Evolutionary conservation across 2,113 vertebrate species (phyloP).

Genomic region (Numida meleagris): DNA sequence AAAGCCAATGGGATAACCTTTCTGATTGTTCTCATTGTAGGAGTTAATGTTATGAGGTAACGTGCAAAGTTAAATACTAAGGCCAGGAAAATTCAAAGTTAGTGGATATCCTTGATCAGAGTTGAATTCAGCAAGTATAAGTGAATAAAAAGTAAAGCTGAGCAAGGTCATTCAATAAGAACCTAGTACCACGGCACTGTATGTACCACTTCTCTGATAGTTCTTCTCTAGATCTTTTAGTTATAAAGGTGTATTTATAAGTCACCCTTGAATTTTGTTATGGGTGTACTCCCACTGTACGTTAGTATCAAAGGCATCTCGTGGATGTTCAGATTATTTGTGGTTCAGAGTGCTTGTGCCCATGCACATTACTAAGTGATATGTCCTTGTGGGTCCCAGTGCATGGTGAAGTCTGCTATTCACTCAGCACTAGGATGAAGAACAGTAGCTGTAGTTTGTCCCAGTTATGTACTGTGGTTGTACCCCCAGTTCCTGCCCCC

Average conservation of each 20-base stretch:
- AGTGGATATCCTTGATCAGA: background rate
- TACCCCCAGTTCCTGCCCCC: background rate
- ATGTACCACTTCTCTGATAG: fast-evolving
- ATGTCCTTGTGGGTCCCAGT: fast-evolving
- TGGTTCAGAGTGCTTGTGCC: background rate
- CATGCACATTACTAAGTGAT: background rate
- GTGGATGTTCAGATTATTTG: background rate
- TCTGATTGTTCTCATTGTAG: background rate
- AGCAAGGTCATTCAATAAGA: background rate
- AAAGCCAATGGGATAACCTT: background rate
- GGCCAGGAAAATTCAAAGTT: background rate
- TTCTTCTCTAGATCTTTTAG: background rate
- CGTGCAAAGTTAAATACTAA: background rate
- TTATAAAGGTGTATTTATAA: background rate
- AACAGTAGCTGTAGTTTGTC: fast-evolving
- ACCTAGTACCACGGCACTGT: background rate
- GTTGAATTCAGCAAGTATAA: background rate
- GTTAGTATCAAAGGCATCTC: background rate
- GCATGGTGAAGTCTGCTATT: fast-evolving
- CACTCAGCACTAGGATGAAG: background rate
- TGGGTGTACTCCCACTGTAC: background rate
- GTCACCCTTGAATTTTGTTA: background rate
- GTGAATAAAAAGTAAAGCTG: background rate
- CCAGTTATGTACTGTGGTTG: fast-evolving
- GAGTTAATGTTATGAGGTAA: background rate